Evolutionary conservation across 2,888 invertebrate species (phyloP), one percentile per base, ranked within the genome.

Genomic region (Agonum fuliginosum): DNA sequence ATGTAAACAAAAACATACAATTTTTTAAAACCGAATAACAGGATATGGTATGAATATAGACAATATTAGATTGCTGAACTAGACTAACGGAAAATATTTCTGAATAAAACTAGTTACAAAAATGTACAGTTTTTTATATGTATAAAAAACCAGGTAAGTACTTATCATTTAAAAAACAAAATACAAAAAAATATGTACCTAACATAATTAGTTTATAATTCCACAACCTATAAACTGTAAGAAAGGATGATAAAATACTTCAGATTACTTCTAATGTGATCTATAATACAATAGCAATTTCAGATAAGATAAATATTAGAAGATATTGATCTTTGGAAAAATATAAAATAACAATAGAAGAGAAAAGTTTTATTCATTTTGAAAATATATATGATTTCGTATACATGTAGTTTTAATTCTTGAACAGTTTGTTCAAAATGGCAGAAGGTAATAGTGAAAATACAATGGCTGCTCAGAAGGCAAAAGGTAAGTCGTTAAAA

Each of bases 251-350:
- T 48, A 48, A 46, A 48, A 48, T 48, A 20, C 20, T 20, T 22
- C 12, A 43, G 20, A 20, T 48, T 48, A 48, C 4, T 20, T 20
- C 10, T 48, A 19, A 20, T 54, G 2, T 24, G 22, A 22, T n/a
- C 10, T 20, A 54, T 0, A 10, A 37, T 12, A 54, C 12, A 54
- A 54, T 24, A 54, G 24, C 2, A 20, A 12, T n/a, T 2, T 51
- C 24, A 24, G 54, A 54, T 54, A 27, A 54, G 54, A 54, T 54
- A 54, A 54, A 43, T 12, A 54, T 24, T 12, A 54, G 3, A 54
- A 54, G 22, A 54, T 54, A 24, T 24, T 46, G n/a, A 46, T 46
- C 46, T n/a, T 46, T 54, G 19, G 12, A 24, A 22, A 54, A 22
- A n/a, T 4, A n/a, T 12, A 10, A 54, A 54, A 54, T 12, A 10